Percentiles rank a stretch among this genome's conserved stretches.
Evolutionary conservation across 1,140 invertebrate genomes (phyloP).

Genomic region (Conus ventricosus): DNA sequence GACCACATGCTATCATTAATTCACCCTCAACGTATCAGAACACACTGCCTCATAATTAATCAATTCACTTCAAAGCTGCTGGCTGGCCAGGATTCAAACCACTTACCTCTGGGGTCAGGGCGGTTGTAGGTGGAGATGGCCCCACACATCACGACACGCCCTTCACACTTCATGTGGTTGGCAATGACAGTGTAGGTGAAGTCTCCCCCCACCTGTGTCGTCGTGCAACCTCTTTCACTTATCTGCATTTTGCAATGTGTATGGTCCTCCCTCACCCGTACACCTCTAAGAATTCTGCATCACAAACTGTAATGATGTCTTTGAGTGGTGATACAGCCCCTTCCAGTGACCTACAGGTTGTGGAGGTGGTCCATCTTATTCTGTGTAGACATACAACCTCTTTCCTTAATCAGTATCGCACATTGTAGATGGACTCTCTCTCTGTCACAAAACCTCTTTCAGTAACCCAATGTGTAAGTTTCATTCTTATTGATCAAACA

Average conservation of each 20-base stretch:
- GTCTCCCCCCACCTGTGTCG: constrained; percentile 64
- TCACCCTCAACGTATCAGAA: too few species aligned
- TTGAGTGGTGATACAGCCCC: too few species aligned
- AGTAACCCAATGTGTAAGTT: too few species aligned
- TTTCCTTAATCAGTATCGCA: too few species aligned
- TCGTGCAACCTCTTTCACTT: neutral
- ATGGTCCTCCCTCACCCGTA: neutral
- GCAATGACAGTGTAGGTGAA: constrained; percentile 39
- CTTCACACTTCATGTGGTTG: constrained; percentile 46
- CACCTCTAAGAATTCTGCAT: neutral
- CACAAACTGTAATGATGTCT: neutral
- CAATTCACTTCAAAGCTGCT: neutral
- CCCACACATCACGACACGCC: constrained; percentile 50
- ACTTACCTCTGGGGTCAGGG: neutral
- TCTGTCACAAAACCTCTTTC: too few species aligned
- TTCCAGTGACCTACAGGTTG: too few species aligned
- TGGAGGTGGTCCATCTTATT: too few species aligned
- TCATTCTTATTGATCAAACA: too few species aligned
- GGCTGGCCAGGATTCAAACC: neutral
- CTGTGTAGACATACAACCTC: too few species aligned
- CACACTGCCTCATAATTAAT: too few species aligned
- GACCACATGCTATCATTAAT: too few species aligned
- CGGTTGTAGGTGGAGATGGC: constrained; percentile 42
- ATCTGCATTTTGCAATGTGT: neutral
- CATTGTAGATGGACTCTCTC: too few species aligned